Base-by-base conservation (phyloP, 2,888 invertebrate genomes). In the Latheticus oryzae region DNA sequence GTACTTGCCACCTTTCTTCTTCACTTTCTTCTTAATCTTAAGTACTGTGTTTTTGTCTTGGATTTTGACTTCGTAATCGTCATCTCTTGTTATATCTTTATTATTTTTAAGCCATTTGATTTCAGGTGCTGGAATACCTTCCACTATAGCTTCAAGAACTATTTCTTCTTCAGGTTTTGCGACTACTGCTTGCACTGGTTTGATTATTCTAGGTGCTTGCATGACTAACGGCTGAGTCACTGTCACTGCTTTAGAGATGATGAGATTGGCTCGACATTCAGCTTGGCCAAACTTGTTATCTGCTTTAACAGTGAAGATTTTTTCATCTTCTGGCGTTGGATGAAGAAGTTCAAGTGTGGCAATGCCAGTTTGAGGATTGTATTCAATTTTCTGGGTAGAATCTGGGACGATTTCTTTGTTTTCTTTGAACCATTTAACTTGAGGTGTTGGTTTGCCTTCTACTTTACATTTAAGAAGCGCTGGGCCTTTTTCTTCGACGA, bases 41-140 rank as follows among this genome's bases (percentile, higher is more conserved):
- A 93, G 79, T 30, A 79, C 84, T 0, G 90, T 89, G 59, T 81
- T 84, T 33, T 83, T 86, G 56, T 87, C 84, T 61, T 84, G 82
- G 11, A 81, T 82, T 3, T 79, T 78, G 42, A 91, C 85, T 23
- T 79, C 75, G 57, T 84, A 85, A 62, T 87, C 85, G 40, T 87
- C 83, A 65, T 82, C 84, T 33, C 85, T 81, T 69, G 83, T 80
- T 26, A 95, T 84, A 73, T 88, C 87, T 70, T 89, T 86, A 47
- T 92, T 93, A 76, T 95, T 94, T 69, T 89, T 86, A 70, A 85
- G 85, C 97, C 96, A 97, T 72, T 87, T 88, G 12, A 95, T 83
- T 73, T 86, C 85, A n/a, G 88, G 87, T 62, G 82, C 81, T 5
- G 90, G 88, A 42, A 81, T 77, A 33, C 91, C 90, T 71, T 87